Conservation (phyloP, 2,113 vertebrate species). For the Amphiprion percula region DNA sequence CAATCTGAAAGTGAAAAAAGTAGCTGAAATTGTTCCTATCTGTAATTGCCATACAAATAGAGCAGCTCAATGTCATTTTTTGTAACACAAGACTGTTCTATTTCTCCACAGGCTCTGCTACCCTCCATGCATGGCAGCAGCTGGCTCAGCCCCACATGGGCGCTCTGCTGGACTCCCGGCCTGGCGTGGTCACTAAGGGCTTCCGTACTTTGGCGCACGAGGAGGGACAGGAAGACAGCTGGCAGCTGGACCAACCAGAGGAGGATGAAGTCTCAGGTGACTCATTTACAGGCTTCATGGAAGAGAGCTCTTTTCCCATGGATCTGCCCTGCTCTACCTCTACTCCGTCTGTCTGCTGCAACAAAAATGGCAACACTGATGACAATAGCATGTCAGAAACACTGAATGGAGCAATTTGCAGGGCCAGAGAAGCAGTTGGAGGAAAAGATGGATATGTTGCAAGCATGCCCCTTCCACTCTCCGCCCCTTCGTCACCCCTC, state of each 20-base stretch:
- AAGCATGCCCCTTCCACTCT: conserved; percentile 34
- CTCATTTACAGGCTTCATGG: conserved; percentile 84
- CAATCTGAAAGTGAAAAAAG: no score
- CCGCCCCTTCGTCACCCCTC: conserved; percentile 29
- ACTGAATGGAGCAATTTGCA: conserved; percentile 9
- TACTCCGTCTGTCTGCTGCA: conserved; percentile 81
- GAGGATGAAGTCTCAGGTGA: conserved; percentile 94
- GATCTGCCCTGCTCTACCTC: conserved; percentile 90
- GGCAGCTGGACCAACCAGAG: conserved; percentile 95
- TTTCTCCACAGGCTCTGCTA: conserved; percentile 90
- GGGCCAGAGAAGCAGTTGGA: conserved; percentile 3
- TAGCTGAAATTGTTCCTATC: neutral
- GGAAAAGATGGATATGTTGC: conserved; percentile 52
- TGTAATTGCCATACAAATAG: neutral
- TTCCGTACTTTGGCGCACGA: conserved; percentile 93
- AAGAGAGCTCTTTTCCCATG: conserved; percentile 77
- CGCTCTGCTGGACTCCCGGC: conserved; percentile 93
- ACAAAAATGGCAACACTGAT: conserved; percentile 72
- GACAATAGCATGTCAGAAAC: conserved; percentile 21
- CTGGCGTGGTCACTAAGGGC: conserved; percentile 97
- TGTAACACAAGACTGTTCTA: conserved; percentile 20
- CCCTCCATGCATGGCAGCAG: conserved; percentile 99
- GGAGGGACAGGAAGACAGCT: conserved; percentile 86
- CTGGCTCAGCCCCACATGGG: conserved; percentile 97
- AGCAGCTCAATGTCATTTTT: neutral